Conservation (phyloP, 2,888 invertebrate species). For the Dolichopus griseipennis region DNA sequence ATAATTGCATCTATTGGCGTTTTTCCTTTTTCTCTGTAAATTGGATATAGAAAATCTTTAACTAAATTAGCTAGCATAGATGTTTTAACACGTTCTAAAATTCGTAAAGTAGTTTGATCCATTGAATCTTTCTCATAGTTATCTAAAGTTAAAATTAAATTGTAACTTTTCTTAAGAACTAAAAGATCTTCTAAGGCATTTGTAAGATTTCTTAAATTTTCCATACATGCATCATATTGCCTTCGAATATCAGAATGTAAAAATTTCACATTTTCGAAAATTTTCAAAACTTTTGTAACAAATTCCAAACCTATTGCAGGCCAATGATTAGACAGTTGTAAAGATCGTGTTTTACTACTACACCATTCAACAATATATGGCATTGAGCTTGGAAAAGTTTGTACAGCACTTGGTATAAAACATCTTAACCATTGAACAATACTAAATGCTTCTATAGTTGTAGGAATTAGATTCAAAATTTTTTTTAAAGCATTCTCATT, state of each 20-base stretch:
- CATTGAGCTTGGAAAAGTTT: conserved; percentile 38
- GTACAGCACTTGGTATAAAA: conserved; percentile 37
- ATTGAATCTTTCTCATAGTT: conserved; percentile 38
- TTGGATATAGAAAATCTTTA: conserved; percentile 39
- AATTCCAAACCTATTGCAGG: conserved; percentile 43
- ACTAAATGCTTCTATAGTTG: conserved; percentile 35
- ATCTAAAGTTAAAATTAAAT: conserved; percentile 38
- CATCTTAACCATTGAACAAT: conserved; percentile 40
- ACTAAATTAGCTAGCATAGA: conserved; percentile 36
- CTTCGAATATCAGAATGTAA: conserved; percentile 39
- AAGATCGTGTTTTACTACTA: conserved; percentile 34
- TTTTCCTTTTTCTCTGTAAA: conserved; percentile 38
- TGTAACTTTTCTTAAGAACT: conserved; percentile 38
- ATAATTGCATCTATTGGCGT: conserved; percentile 34
- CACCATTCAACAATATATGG: conserved; percentile 39
- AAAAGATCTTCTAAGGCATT: conserved; percentile 37
- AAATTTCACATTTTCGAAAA: conserved; percentile 38
- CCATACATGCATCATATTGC: conserved; percentile 36
- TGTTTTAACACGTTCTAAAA: conserved; percentile 39
- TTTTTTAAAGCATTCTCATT: conserved; percentile 32
- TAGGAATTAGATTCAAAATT: conserved; percentile 35
- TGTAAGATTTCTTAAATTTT: conserved; percentile 34
- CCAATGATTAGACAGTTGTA: conserved; percentile 40
- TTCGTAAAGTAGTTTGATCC: conserved; percentile 37
- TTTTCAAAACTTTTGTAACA: conserved; percentile 35